Evolutionary conservation across 2,888 invertebrate species (phyloP), one percentile per base, ranked within the genome.

Genomic region (Drosophila prostipennis): DNA sequence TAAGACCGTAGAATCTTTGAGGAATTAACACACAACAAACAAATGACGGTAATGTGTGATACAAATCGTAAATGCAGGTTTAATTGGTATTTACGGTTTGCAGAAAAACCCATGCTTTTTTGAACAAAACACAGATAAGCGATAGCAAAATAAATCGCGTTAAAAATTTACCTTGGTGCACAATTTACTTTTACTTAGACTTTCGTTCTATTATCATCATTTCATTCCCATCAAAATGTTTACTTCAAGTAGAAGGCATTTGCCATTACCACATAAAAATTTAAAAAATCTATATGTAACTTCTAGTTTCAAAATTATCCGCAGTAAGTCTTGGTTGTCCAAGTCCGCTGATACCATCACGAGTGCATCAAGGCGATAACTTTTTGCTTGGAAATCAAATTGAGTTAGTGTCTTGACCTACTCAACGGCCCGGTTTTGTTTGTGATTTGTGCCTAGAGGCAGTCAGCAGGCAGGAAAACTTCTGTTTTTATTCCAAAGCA

Each of bases 321-420:
- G 11, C 13, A 6, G 23, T 42, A 23, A 42, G 19, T 19, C 6
- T 19, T 26, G 23, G 13, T 26, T 45, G 26, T 26, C 26, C 51
- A 6, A n/a, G 13, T 10, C n/a, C n/a, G n/a, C n/a, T 10, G 37
- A 45, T 61, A 37, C 8, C 36, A 23, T 16, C 42, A 29, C n/a
- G 34, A 39, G 46, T 69, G 70, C 48, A 55, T 48, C 59, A 29
- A 52, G 49, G 39, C 71, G 54, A 67, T 59, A 72, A 65, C 55
- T 69, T 67, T 68, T 59, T 42, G 75, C 71, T 46, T 58, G 48
- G 67, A 59, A 69, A 64, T 23, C 57, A 54, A 72, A 84, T 78
- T 81, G 68, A 81, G 71, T 78, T 80, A 80, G 79, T 72, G 58
- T 78, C 79, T 70, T 87, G 82, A 76, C 85, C 70, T 78, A 68